Conservation (phyloP, 2,797 vertebrate genomes). For the Smutsia gigantea region DNA sequence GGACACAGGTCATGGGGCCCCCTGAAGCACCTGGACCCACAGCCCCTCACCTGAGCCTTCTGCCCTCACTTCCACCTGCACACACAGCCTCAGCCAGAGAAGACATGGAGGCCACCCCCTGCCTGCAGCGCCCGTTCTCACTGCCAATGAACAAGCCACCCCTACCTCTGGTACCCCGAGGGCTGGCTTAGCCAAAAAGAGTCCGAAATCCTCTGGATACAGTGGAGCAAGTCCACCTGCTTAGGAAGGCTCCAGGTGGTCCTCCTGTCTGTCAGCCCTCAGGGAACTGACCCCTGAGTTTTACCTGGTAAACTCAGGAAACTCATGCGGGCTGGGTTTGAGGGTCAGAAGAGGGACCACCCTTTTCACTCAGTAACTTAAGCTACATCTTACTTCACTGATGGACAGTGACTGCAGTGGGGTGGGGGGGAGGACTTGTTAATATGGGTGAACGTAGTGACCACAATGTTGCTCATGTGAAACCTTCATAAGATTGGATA, state of each 20-base stretch:
- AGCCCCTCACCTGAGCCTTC: not conserved
- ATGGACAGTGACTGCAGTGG: no score
- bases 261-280: not conserved
- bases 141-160: not conserved
- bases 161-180: not conserved
- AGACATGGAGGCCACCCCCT: rapidly evolving
- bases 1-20: not conserved
- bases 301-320: not conserved
- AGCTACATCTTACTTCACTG: no score
- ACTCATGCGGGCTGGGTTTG: not conserved
- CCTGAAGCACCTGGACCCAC: no score
- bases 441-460: no score
- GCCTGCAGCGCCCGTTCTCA: not conserved
- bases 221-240: not conserved
- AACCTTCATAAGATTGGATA: no score
- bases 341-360: no score
- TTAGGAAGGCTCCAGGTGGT: not conserved
- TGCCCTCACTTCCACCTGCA: not conserved
- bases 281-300: not conserved
- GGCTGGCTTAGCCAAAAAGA: not conserved
- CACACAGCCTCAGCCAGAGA: not conserved
- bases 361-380: no score
- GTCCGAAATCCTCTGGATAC: not conserved
- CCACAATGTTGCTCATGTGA: no score
- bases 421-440: no score